These are phyloP conservation scores for Fratercula arctica DNA, from an alignment of 2,797 vertebrate genomes.

Conservation along the genomic window DNA sequence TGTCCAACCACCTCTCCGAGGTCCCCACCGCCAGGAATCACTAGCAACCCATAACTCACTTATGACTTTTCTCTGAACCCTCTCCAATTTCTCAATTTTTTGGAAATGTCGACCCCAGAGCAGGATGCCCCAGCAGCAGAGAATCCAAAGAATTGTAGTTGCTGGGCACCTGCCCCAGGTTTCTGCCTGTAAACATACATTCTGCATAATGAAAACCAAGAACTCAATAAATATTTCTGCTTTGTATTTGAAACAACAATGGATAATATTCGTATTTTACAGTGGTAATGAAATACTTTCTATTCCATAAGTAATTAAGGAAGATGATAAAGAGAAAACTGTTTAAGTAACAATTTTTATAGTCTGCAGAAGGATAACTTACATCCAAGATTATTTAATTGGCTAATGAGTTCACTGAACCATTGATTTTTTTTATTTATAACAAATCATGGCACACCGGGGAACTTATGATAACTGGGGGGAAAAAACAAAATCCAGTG, in stretches of 20 bases:
- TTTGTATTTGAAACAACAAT: not conserved
- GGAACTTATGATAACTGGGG: not conserved
- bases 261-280: not conserved
- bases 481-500: not conserved
- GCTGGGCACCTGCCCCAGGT: not conserved
- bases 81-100: accelerated
- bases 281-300: not conserved
- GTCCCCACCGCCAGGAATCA: not conserved
- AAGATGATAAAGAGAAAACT: not conserved
- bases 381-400: conserved; percentile 17
- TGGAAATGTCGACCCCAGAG: accelerated
- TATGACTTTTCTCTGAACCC: not conserved
- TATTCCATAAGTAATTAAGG: conserved; percentile 29
- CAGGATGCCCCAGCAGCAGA: not conserved
- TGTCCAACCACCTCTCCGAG: accelerated
- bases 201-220: not conserved
- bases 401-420: conserved; percentile 17
- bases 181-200: not conserved
- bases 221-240: not conserved
- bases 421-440: not conserved
- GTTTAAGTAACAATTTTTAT: conserved; percentile 5
- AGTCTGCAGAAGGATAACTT: conserved; percentile 2
- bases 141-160: not conserved
- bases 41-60: not conserved
- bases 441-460: not conserved